These are phyloP conservation scores for Pedicia rivosa DNA, from an alignment of 2,888 invertebrate species.

Conservation along the genomic window DNA sequence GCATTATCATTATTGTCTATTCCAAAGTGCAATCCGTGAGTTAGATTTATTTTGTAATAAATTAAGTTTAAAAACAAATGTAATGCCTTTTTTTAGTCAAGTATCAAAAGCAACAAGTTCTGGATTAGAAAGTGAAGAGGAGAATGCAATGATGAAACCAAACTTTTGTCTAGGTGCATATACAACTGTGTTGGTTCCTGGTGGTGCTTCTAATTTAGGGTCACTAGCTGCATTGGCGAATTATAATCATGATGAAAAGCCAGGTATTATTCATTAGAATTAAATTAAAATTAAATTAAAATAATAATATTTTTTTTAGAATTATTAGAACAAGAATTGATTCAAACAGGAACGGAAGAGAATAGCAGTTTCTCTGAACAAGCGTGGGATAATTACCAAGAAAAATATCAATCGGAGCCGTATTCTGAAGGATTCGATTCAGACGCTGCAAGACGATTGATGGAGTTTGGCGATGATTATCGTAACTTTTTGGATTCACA, in stretches of 20 bases:
- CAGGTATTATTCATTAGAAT: conserved; percentile 21
- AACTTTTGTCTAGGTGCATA: conserved; percentile 48
- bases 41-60: no score
- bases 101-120: conserved; percentile 36
- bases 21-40: no score
- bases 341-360: conserved; percentile 49
- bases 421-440: conserved; percentile 78
- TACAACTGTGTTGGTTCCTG: conserved; percentile 16
- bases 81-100: no score
- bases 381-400: conserved; percentile 94
- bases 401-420: conserved; percentile 80
- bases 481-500: conserved; percentile 78
- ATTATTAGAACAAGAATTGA: conserved; percentile 30
- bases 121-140: conserved; percentile 53
- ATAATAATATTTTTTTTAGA: conserved; percentile 4
- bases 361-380: conserved; percentile 77
- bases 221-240: conserved; percentile 29
- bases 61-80: no score
- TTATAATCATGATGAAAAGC: conserved; percentile 24
- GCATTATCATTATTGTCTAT: conserved; percentile 32
- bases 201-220: conserved; percentile 22
- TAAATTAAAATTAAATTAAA: background rate
- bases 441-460: conserved; percentile 62
- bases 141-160: conserved; percentile 38
- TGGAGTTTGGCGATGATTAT: conserved; percentile 85